Base-by-base conservation (phyloP, 2,113 vertebrate species). In the Dunckerocampus dactyliophorus region DNA sequence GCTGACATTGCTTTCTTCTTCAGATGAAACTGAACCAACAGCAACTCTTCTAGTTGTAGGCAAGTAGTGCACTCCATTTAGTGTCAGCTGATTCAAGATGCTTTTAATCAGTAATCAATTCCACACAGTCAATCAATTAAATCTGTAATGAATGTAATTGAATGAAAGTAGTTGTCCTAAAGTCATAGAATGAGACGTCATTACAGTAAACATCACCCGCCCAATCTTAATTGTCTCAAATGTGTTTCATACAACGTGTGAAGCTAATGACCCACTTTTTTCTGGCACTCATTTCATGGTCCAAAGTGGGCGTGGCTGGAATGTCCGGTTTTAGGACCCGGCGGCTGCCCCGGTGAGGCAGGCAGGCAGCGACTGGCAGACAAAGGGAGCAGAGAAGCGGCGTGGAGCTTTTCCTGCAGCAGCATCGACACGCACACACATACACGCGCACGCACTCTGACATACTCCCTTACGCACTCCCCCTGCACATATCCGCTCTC, bases 381-480 rank as follows among this genome's bases (percentile, higher is more conserved):
- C 88, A 89, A 85, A 88, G 85, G 85, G 79, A 77, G 73, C 69
- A 74, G 82, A 87, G 78, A 82, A 79, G 82, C 77, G 79, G 83
- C 85, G 83, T 79, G 82, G 82, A 63, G 77, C 79, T 81, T 56
- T 56, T 56, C 54, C 82, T 86, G 85, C 88, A 83, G 88, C 88
- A 83, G 85, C 88, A 89, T 81, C 77, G 81, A 76, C 77, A 60
- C 79, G 28, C 79, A 48, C 72, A 8, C 63, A 58, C 55, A 50
- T 73, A 52, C 81, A 55, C 59, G 54, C 71, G 47, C 74, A 39
- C 21, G 34, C 24, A 3, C 24, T 47, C 21, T 37, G 16, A 19
- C 49, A 53, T 54, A 46, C 63, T 15, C 59, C 16, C 28, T 70
- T 76, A 65, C 73, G 61, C 74, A 57, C 74, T 62, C 72, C n/a